phyloP scores from a whole-genome alignment of 1,140 invertebrate species.

The Formica selysi region DNA sequence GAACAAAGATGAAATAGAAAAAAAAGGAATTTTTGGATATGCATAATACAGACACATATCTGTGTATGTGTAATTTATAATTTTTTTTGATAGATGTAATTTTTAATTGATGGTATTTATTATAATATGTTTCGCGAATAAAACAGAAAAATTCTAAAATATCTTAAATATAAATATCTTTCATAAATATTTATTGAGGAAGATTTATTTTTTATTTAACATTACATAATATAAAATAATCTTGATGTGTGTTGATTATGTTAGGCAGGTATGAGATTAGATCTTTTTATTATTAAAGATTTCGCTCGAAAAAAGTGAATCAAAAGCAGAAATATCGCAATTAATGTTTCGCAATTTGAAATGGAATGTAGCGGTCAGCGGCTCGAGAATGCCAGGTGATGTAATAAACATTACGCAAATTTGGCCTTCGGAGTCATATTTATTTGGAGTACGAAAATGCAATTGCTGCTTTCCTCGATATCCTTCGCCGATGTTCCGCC shows the following conservation, averaged over 20 bases:
- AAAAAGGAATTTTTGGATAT: no score
- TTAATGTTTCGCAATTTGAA: constrained; percentile 21
- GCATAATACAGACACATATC: no score
- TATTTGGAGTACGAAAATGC: constrained; percentile 52
- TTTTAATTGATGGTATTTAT: no score
- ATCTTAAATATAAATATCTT: not conserved
- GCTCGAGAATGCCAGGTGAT: not conserved
- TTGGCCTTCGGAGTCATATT: constrained; percentile 21
- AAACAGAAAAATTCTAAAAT: no score
- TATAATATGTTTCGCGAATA: no score
- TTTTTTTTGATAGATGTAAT: no score
- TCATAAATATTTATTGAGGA: not conserved
- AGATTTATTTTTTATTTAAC: no score
- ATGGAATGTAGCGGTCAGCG: constrained; percentile 39
- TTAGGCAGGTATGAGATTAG: no score
- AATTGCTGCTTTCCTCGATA: constrained; percentile 28
- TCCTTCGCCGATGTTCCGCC: constrained; percentile 27
- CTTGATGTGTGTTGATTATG: no score
- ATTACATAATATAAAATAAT: no score
- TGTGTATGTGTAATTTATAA: no score
- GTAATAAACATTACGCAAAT: constrained; percentile 55
- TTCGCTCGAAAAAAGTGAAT: not conserved
- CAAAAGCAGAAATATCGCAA: constrained; percentile 6
- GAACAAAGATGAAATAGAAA: no score
- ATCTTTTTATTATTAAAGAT: not conserved